phyloP scores from a whole-genome alignment of 2,888 invertebrate genomes.

The Acrobasis suavella region DNA sequence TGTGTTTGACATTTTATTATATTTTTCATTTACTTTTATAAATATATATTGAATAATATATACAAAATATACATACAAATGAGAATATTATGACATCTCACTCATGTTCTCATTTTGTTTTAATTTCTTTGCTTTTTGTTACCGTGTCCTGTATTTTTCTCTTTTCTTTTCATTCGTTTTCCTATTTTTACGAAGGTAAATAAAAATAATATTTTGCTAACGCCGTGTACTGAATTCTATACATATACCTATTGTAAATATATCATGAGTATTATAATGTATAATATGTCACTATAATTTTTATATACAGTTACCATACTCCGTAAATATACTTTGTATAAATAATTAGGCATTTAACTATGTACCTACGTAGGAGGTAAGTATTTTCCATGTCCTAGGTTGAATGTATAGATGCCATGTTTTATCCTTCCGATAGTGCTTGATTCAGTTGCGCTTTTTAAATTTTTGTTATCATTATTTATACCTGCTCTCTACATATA shows the following conservation, averaged over 20 bases:
- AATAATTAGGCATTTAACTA: constrained; percentile 25
- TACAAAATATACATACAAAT: constrained; percentile 14
- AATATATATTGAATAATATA: constrained; percentile 13
- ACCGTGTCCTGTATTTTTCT: constrained; percentile 45
- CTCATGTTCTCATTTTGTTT: constrained; percentile 23
- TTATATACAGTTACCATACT: constrained; percentile 21
- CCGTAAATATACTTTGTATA: constrained; percentile 29
- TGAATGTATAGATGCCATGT: constrained; percentile 53
- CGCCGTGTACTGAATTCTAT: constrained; percentile 42
- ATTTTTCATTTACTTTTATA: constrained; percentile 23
- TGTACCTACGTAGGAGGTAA: constrained; percentile 38
- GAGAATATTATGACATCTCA: constrained; percentile 9
- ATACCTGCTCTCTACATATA: constrained; percentile 31
- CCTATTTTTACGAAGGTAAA: constrained; percentile 1
- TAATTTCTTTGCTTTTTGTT: constrained; percentile 41
- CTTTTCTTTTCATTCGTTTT: constrained; percentile 32
- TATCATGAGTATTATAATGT: constrained; percentile 23
- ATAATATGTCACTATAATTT: constrained; percentile 19
- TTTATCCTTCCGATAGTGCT: constrained; percentile 53
- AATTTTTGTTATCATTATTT: constrained; percentile 45
- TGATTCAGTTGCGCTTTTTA: constrained; percentile 70
- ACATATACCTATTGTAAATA: constrained; percentile 24
- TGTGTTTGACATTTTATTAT: constrained; percentile 16
- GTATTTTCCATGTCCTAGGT: constrained; percentile 43
- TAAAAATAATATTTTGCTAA: constrained; percentile 50